phyloP scores from a whole-genome alignment of 2,113 vertebrate species.

The Oryzias curvinotus region DNA sequence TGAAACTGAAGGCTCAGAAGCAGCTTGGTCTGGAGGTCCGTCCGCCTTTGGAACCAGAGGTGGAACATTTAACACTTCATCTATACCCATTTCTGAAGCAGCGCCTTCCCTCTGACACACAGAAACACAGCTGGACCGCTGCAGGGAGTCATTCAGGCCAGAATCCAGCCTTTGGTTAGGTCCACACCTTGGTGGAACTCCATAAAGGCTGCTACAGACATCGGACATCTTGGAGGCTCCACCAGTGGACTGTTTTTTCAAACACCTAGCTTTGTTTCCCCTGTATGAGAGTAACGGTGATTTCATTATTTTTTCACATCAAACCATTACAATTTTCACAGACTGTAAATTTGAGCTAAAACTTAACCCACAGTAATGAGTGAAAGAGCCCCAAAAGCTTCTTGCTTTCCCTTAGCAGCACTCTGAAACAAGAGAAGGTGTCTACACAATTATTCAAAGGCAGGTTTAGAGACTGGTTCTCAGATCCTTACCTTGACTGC shows the following conservation, averaged over 20 bases:
- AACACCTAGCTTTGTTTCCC: conserved; percentile 39
- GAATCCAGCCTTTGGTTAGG: conserved; percentile 65
- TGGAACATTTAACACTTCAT: conserved; percentile 53
- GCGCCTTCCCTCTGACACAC: conserved; percentile 75
- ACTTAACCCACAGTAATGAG: conserved; percentile 78
- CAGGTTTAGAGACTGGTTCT: background rate
- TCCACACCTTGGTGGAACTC: conserved; percentile 22
- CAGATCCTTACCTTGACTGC: conserved; percentile 84
- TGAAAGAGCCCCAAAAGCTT: conserved; percentile 78
- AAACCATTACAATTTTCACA: background rate
- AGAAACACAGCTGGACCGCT: conserved; percentile 64
- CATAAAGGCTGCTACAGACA: conserved; percentile 41
- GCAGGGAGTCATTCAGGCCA: conserved; percentile 64
- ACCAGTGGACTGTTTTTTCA: conserved; percentile 38
- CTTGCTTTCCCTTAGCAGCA: conserved; percentile 85
- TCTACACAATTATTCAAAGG: background rate
- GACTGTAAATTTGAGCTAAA: background rate
- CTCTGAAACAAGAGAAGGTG: conserved; percentile 63
- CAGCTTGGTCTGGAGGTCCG: background rate
- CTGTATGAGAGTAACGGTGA: conserved; percentile 21
- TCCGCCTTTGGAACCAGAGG: conserved; percentile 42
- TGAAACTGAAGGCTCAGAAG: background rate
- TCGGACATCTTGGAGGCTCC: conserved; percentile 7
- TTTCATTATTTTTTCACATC: background rate
- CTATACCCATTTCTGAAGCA: conserved; percentile 54